Evolutionary conservation across 2,113 vertebrate species (phyloP).

Genomic region (Callochromis pleurospilus): DNA sequence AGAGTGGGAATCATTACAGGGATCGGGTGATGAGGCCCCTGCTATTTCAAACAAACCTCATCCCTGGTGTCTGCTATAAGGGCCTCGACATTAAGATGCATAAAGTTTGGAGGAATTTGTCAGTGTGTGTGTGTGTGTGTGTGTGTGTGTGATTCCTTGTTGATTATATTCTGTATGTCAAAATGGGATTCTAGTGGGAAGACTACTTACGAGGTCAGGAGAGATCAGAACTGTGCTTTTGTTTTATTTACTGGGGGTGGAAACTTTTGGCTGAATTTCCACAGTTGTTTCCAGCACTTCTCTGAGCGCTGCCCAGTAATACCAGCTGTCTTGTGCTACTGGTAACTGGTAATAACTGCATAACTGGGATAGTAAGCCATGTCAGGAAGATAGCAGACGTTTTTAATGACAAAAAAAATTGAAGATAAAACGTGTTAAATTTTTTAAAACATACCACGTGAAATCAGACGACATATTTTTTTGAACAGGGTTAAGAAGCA

Average conservation of each 20-base stretch:
- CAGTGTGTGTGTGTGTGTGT: not conserved
- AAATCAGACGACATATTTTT: not conserved
- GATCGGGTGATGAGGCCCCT: slow-evolving; percentile 30
- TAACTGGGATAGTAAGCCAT: not conserved
- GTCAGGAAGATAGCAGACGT: not conserved
- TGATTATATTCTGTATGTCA: not conserved
- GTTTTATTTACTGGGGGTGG: not conserved
- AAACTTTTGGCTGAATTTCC: not conserved
- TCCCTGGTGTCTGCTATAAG: not conserved
- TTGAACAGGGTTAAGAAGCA: not conserved
- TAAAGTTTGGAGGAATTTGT: not conserved
- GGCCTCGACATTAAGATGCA: not conserved
- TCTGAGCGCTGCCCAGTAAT: not conserved
- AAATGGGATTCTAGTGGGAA: not conserved
- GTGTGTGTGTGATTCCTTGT: not conserved
- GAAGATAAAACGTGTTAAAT: rapidly evolving
- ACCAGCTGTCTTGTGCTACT: not conserved
- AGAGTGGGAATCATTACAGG: slow-evolving; percentile 49
- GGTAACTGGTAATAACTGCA: not conserved
- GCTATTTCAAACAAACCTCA: slow-evolving; percentile 20
- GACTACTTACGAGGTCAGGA: not conserved
- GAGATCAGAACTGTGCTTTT: not conserved
- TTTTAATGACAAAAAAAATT: not conserved
- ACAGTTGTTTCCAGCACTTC: not conserved
- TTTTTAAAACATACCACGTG: not conserved